Percentiles rank a stretch among this genome's conserved stretches.
phyloP scores from a whole-genome alignment of 2,113 vertebrate species.

The Pteropus alecto region DNA sequence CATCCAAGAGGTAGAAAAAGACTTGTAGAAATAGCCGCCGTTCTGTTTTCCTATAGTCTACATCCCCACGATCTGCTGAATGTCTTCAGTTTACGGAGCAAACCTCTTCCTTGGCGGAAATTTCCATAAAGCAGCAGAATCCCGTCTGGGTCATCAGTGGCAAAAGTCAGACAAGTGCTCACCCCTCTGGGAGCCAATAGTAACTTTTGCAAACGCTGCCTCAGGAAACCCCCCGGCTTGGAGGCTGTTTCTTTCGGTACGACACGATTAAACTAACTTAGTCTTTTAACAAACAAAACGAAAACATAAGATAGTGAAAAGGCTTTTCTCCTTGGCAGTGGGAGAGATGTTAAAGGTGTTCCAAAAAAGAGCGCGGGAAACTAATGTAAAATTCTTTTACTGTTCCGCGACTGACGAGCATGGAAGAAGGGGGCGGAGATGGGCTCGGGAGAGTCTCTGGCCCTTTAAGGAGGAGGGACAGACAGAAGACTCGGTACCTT shows the following conservation, averaged over 20 bases:
- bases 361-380: neutral
- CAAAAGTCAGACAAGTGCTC: conserved; percentile 12
- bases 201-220: conserved; percentile 48
- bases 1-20: neutral
- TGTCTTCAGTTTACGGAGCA: neutral
- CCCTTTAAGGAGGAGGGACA: conserved; percentile 67
- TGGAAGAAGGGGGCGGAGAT: neutral
- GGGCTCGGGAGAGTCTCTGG: neutral
- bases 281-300: neutral
- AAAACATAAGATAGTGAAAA: neutral
- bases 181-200: neutral
- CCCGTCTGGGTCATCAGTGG: neutral
- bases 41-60: neutral
- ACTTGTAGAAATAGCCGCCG: neutral
- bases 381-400: neutral
- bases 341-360: neutral
- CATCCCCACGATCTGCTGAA: neutral
- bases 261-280: neutral
- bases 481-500: conserved; percentile 74
- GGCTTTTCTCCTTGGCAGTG: neutral
- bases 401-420: neutral
- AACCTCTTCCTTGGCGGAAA: neutral
- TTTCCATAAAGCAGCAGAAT: neutral
- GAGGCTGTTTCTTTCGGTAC: neutral
- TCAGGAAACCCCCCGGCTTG: neutral